Evolutionary conservation across 2,113 vertebrate species (phyloP).

Genomic region (Percina caprodes): DNA sequence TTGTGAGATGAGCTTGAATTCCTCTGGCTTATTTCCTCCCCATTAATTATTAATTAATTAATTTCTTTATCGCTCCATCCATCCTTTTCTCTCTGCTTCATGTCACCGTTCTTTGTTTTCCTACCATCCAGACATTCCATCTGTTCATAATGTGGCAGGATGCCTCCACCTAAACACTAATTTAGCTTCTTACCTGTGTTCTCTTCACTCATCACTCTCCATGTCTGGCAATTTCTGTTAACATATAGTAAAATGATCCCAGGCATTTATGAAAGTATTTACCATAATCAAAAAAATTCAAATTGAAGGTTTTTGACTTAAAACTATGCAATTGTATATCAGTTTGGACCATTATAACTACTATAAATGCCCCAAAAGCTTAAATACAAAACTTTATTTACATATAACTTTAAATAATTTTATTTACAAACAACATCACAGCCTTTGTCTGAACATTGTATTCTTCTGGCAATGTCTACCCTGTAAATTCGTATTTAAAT

Average conservation of each 20-base stretch:
- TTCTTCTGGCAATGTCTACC: too few relatives aligned
- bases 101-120: conserved; percentile 25
- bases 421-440: too few relatives aligned
- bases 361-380: too few relatives aligned
- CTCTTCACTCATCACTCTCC: not conserved
- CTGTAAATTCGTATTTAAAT: too few relatives aligned
- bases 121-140: not conserved
- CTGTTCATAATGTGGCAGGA: conserved; percentile 14
- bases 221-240: not conserved
- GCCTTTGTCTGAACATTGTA: too few relatives aligned
- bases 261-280: not conserved
- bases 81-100: conserved; percentile 21
- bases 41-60: not conserved
- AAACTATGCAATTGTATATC: too few relatives aligned
- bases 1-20: conserved; percentile 42
- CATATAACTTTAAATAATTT: too few relatives aligned
- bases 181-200: not conserved
- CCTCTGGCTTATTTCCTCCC: conserved; percentile 8
- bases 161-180: not conserved
- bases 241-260: not conserved
- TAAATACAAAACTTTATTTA: too few relatives aligned
- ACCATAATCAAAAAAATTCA: not conserved
- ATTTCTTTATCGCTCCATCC: not conserved
- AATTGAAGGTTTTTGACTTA: too few relatives aligned
- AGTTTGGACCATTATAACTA: too few relatives aligned